Evolutionary conservation across 2,113 vertebrate genomes (phyloP), one percentile per base, ranked within the genome.

Genomic region (Spea multiplicata): DNA sequence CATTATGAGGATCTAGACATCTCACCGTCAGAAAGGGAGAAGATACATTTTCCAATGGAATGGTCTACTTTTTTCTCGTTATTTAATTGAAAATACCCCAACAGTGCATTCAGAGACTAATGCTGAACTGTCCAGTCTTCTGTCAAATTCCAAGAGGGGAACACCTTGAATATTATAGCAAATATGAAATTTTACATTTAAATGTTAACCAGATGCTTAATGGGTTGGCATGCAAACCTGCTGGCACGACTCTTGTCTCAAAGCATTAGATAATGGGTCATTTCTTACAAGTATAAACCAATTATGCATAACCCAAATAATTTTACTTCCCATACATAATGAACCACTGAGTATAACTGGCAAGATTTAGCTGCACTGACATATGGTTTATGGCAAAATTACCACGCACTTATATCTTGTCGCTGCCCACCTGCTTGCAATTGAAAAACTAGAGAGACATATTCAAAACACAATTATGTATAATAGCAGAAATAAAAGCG

Each of bases 121-220:
- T 30, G 30, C 30, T 30, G 30, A 30, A 30, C 30, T 61, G n/a
- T 61, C 10, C 14, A 14, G 5, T 14, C 7, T 61, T 4, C 62
- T 44, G 45, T 64, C 5, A 16, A 45, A 55, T 55, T 72, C 68
- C 68, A 65, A 57, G 9, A 66, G 59, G 61, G 8, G 16, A 62
- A 55, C 48, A 45, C 44, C 30, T 71, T 57, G 17, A 66, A 55
- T 70, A 46, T 62, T 62, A 70, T 50, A 69, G 77, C 62, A 52
- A 73, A 57, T 47, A 55, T 73, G 50, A 79, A 65, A 79, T 79
- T 61, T 79, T 79, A 53, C 48, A 55, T 79, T 64, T 50, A 79
- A 79, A 79, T 73, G 59, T 66, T 73, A 66, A 73, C 50, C 77
- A 79, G 71, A 79, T 73, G 77, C 64, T 79, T 73, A 79, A 79